These are phyloP conservation scores for Danaus melanippus DNA, from an alignment of 1,140 invertebrate species.

Conservation along the genomic window DNA sequence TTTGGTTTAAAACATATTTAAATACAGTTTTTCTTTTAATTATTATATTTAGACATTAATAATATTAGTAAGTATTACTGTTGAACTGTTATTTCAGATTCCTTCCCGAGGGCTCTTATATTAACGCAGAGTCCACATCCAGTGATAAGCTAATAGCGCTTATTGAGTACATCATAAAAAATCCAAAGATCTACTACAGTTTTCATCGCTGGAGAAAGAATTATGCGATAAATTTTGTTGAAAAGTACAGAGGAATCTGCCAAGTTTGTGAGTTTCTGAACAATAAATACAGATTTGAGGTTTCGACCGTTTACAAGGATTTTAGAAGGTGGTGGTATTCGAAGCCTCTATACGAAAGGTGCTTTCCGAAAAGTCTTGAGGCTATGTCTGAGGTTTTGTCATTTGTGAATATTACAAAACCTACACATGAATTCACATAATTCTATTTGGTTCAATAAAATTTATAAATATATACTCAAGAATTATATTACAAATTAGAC, in stretches of 20 bases:
- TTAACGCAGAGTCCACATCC: constrained; percentile 27
- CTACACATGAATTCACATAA: no score
- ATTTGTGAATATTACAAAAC: constrained; percentile 26
- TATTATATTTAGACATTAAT: no score
- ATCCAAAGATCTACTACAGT: constrained; percentile 32
- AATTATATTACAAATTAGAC: no score
- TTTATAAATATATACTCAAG: no score
- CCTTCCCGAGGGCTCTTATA: constrained; percentile 52
- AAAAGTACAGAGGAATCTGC: constrained; percentile 34
- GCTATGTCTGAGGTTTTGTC: constrained; percentile 20
- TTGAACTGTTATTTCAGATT: constrained; percentile 35
- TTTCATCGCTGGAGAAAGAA: constrained; percentile 43
- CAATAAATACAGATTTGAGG: constrained; percentile 18
- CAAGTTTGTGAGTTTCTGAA: constrained; percentile 43
- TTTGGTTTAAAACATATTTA: no score
- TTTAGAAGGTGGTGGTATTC: constrained; percentile 53
- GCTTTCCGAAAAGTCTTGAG: constrained; percentile 31
- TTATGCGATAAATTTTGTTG: constrained; percentile 33
- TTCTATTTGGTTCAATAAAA: no score
- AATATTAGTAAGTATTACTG: no score
- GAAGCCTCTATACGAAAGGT: constrained; percentile 27
- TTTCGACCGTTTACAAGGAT: constrained; percentile 24
- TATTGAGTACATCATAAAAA: constrained; percentile 35
- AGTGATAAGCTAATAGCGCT: constrained; percentile 31
- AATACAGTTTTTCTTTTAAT: no score